Base-by-base conservation (phyloP, 2,888 invertebrate genomes). In the Osedax frankpressi region DNA sequence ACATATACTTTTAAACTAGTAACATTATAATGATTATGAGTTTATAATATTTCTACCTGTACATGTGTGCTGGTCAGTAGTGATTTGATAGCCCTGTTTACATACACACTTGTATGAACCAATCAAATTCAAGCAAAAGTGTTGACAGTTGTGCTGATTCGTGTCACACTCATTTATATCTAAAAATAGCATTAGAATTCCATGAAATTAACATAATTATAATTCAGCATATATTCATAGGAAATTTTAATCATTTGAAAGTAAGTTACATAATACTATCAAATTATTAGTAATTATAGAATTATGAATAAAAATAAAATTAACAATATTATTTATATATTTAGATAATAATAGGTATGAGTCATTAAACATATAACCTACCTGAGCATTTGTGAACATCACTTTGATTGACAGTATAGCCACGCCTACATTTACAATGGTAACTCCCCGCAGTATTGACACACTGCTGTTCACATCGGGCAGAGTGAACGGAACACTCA, bases 101-200 rank as follows among this genome's bases (percentile, higher is more conserved):
- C 77, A 77, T 11, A 25, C 24, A 60, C 77, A 77, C n/a, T 63
- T 26, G 72, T 73, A 76, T 44, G 73, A 70, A 1, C 77, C 77
- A 24, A 74, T 63, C 19, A 68, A 72, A 75, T 77, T 77, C 6
- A 72, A 60, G 65, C 77, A 78, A 11, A 30, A 24, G 60, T 78
- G 77, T 25, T 67, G 26, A 75, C 82, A 82, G 14, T 77, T 78
- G 6, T 79, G 79, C 68, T 77, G 76, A 67, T 79, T 76, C 24
- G 70, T 70, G 24, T 28, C 19, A 28, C 69, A 69, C 28, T 69
- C 69, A 29, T 69, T 69, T 14, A 28, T 69, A 6, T 69, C 69
- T 69, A 29, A 28, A 28, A 11, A 2, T 44, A 69, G n/a, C n/a
- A n/a, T n/a, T n/a, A n/a, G n/a, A n/a, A n/a, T n/a, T n/a, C n/a